Conservation (phyloP, 2,888 invertebrate species). For the Polietes domitor region DNA sequence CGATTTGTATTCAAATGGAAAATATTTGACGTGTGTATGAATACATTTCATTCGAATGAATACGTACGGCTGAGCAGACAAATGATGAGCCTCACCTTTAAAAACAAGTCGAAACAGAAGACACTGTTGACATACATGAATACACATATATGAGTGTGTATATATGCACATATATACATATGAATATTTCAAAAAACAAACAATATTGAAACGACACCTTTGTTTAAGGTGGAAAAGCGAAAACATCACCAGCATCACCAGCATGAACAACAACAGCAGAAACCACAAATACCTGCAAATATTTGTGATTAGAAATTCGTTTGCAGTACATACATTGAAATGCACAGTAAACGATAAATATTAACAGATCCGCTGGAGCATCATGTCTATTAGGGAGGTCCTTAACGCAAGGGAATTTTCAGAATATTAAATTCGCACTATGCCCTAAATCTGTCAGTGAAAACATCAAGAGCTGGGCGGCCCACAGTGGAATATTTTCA, state of each 20-base stretch:
- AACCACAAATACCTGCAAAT: not conserved
- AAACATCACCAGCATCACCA: not conserved
- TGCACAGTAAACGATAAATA: too few species aligned
- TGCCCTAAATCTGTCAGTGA: not conserved
- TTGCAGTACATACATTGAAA: not conserved
- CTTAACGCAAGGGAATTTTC: too few species aligned
- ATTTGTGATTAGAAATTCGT: slow-evolving; percentile 19
- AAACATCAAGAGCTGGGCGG: too few species aligned
- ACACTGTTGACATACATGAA: not conserved
- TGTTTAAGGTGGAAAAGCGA: not conserved
- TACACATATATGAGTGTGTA: not conserved
- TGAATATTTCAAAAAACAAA: not conserved
- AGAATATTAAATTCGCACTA: not conserved
- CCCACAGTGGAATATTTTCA: too few species aligned
- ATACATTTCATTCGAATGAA: slow-evolving; percentile 33
- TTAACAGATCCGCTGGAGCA: too few species aligned
- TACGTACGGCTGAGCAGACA: slow-evolving; percentile 14
- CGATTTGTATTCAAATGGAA: slow-evolving; percentile 18
- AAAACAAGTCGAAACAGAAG: slow-evolving; percentile 22
- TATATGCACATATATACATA: not conserved
- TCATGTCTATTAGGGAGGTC: too few species aligned
- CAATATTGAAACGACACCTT: slow-evolving; percentile 17
- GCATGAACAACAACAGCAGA: not conserved
- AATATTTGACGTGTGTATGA: slow-evolving; percentile 3
- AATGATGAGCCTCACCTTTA: slow-evolving; percentile 54